Base-by-base conservation (phyloP, 2,888 invertebrate genomes). In the Oxystoma pomonae region DNA sequence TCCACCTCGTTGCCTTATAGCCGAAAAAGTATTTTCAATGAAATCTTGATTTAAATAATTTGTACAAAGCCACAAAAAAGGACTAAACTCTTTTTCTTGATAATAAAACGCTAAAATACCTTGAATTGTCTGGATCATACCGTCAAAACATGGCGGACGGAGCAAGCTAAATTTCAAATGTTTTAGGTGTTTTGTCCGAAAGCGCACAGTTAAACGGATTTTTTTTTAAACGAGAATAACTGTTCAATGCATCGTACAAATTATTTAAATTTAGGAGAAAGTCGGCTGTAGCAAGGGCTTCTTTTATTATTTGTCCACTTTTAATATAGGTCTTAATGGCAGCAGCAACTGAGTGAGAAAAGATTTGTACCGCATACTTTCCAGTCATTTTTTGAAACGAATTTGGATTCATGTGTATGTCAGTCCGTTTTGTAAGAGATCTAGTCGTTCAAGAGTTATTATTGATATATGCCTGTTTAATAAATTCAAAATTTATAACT, bases 281-380 rank as follows among this genome's bases (percentile, higher is more conserved):
- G n/a, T n/a, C n/a, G n/a, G n/a, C n/a, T n/a, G n/a, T n/a, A n/a
- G n/a, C n/a, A n/a, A n/a, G n/a, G 5, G 35, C 35, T 12, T 35
- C 35, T 35, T 35, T 35, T 7, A 35, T 12, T 35, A 35, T 35
- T 35, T 35, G 35, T 35, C 35, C 35, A 12, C 35, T 35, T 35
- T 3, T 35, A 35, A 35, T 12, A 35, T 12, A 35, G 3, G 35
- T 35, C 12, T 35, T 35, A 35, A 58, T 35, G 1, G 58, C 49
- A 49, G 58, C 49, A 35, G 35, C 35, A 17, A 58, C 51, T 1
- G 59, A 53, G 17, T 59, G 53, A 1, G 53, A 53, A 59, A 59
- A 59, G n/a, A 59, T 53, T 55, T 59, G 58, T 1, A 21, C 50
- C 1, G 58, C 58, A 17, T 50, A 58, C 7, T 58, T 58, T 3